phyloP scores from a whole-genome alignment of 2,797 vertebrate species.

The Catharus ustulatus region DNA sequence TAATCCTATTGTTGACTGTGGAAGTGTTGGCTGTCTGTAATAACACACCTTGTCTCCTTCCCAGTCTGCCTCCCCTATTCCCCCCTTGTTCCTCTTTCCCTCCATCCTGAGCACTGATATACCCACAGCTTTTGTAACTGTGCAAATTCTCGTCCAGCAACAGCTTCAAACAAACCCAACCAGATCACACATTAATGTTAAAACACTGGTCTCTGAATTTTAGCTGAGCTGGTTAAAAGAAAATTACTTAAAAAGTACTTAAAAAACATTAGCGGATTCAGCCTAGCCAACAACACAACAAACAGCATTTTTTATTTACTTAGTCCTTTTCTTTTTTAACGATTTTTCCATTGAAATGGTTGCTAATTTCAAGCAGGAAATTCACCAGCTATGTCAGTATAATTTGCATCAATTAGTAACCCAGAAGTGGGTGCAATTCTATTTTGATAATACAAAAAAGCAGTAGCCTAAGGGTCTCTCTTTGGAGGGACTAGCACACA shows the following conservation, averaged over 20 bases:
- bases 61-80: not conserved
- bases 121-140: not conserved
- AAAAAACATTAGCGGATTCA: not conserved
- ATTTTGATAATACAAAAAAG: constrained; percentile 5
- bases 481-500: not conserved
- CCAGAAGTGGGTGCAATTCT: constrained; percentile 20
- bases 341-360: not conserved
- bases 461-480: constrained; percentile 8
- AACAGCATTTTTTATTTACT: constrained; percentile 19
- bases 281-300: not conserved
- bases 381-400: not conserved
- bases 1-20: not conserved
- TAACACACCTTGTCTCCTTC: not conserved
- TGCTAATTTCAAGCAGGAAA: constrained; percentile 34
- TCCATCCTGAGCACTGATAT: not conserved
- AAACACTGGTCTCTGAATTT: not conserved
- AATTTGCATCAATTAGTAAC: constrained; percentile 54
- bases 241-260: not conserved
- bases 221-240: not conserved
- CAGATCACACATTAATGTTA: not conserved
- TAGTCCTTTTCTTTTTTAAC: not conserved
- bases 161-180: not conserved
- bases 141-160: not conserved
- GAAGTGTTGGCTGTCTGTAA: not conserved
- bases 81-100: not conserved